These are phyloP conservation scores for Panurus biarmicus DNA, from an alignment of 2,113 vertebrate species.

Conservation along the genomic window DNA sequence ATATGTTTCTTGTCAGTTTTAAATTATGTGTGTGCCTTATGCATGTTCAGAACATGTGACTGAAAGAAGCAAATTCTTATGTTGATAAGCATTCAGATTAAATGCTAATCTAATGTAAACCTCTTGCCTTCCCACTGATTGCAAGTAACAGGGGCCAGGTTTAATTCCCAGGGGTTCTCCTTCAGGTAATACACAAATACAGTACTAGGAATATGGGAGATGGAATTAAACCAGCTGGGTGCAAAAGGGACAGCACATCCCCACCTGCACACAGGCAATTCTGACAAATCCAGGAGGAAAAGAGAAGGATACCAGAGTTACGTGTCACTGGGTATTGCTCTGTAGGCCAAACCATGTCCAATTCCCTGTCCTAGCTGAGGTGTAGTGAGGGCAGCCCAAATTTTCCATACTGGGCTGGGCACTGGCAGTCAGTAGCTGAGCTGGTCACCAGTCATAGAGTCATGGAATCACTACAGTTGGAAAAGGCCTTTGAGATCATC, in stretches of 20 bases:
- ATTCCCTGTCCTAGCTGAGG: not conserved
- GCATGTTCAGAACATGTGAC: not conserved
- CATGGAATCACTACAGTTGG: not conserved
- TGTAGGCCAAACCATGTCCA: not conserved
- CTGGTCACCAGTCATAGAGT: not conserved
- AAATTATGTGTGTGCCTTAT: not conserved
- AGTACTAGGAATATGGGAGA: not conserved
- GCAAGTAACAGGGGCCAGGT: not conserved
- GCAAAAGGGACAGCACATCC: not conserved
- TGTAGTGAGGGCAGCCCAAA: not conserved
- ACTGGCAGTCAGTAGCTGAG: not conserved
- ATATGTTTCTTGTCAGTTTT: not conserved
- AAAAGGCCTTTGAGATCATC: not conserved
- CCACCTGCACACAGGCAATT: not conserved
- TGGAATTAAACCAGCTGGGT: not conserved
- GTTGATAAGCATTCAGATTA: not conserved
- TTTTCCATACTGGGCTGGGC: not conserved
- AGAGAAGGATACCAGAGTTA: not conserved
- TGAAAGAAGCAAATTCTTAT: not conserved
- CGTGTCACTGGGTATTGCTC: fast-evolving
- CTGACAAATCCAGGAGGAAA: not conserved
- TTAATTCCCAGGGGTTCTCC: not conserved
- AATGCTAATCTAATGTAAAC: not conserved
- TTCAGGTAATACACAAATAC: not conserved
- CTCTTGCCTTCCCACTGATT: not conserved